These are phyloP conservation scores for Aldrovandia affinis DNA, from an alignment of 2,797 vertebrate genomes.

Conservation along the genomic window DNA sequence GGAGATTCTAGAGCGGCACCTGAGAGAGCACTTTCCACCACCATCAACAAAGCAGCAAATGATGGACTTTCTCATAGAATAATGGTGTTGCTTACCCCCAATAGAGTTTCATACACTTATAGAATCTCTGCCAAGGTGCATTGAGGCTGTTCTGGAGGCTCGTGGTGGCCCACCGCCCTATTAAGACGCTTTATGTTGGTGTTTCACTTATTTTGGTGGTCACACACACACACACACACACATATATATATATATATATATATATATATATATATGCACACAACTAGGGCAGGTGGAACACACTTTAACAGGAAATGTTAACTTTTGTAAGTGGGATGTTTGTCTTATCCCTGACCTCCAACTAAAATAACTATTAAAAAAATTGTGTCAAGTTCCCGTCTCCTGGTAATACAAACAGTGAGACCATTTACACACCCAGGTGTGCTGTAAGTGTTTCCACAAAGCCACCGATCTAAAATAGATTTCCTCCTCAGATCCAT, in stretches of 20 bases:
- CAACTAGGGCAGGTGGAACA: not conserved
- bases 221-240: too few species aligned
- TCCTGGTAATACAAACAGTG: constrained; percentile 7
- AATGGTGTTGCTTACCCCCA: too few species aligned
- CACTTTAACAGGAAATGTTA: not conserved
- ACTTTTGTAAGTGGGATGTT: not conserved
- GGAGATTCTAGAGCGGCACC: too few species aligned
- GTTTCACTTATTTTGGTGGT: too few species aligned
- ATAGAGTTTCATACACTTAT: too few species aligned
- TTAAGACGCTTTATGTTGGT: too few species aligned
- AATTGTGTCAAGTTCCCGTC: not conserved
- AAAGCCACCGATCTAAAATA: not conserved
- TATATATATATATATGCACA: not conserved
- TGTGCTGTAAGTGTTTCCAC: not conserved
- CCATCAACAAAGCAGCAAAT: too few species aligned
- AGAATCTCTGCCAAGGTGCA: too few species aligned
- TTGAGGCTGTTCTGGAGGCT: too few species aligned
- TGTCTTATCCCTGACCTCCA: not conserved
- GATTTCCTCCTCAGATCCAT: constrained; percentile 12
- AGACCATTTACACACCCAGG: constrained; percentile 2
- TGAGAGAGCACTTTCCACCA: too few species aligned
- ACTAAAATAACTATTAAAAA: not conserved
- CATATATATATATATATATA: not conserved
- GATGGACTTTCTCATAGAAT: too few species aligned
- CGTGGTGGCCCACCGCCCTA: too few species aligned